Conservation (phyloP, 1,140 invertebrate species). For the Brachionus koreanus region DNA sequence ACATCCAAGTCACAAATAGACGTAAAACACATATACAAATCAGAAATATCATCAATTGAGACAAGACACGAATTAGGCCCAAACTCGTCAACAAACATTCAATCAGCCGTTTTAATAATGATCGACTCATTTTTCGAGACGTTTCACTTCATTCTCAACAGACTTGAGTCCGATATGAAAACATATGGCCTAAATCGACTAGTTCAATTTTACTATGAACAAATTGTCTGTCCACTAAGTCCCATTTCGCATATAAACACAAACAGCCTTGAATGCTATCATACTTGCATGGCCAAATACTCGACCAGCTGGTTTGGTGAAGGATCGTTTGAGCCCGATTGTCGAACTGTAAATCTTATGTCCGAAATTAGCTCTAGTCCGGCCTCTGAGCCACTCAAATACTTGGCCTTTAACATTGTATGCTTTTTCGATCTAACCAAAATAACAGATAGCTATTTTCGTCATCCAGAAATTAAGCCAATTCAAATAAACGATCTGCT, state of each 20-base stretch:
- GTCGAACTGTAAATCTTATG: conserved; percentile 10
- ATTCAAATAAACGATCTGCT: conserved; percentile 43
- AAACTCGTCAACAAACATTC: not conserved
- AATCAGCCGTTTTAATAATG: conserved; percentile 23
- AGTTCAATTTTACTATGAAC: conserved; percentile 35
- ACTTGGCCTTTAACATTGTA: conserved; percentile 20
- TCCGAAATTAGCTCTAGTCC: not conserved
- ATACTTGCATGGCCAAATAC: conserved; percentile 22
- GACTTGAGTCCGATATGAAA: not conserved
- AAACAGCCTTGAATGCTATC: conserved; percentile 33
- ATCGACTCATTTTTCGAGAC: conserved; percentile 30
- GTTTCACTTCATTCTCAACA: not conserved
- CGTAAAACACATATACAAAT: conserved; percentile 30
- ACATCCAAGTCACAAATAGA: conserved; percentile 10
- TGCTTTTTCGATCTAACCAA: not conserved
- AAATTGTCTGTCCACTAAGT: conserved; percentile 26
- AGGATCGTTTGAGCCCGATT: conserved; percentile 5
- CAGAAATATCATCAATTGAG: not conserved
- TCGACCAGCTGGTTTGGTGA: not conserved
- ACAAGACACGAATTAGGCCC: not conserved
- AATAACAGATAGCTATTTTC: conserved; percentile 40
- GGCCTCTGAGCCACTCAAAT: not conserved
- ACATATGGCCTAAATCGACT: conserved; percentile 14
- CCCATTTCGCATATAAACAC: not conserved
- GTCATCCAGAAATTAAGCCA: conserved; percentile 19